Conservation (phyloP, 2,797 vertebrate genomes). For the Tinamus major region DNA sequence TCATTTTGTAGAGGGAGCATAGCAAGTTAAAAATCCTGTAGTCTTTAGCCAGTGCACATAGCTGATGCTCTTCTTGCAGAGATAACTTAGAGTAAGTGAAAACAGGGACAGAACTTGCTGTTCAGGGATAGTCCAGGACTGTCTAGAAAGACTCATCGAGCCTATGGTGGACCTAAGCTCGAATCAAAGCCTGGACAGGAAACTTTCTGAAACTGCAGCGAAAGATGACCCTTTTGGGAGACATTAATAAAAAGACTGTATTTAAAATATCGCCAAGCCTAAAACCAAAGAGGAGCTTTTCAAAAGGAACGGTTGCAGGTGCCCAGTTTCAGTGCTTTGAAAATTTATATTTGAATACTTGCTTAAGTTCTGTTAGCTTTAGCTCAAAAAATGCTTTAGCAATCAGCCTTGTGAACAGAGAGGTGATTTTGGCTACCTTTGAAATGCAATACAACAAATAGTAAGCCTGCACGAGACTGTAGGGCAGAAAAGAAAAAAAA, state of each 20-base stretch:
- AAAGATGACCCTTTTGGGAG: background rate
- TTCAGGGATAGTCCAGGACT: background rate
- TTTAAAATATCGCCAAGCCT: background rate
- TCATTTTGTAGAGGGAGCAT: background rate
- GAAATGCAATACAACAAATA: slow-evolving; percentile 4
- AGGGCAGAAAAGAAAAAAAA: background rate
- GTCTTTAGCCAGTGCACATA: background rate
- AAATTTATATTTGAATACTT: background rate
- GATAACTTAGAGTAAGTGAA: background rate
- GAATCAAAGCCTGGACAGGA: background rate
- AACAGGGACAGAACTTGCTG: background rate
- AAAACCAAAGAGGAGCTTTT: background rate
- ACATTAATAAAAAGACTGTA: background rate
- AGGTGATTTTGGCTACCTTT: slow-evolving; percentile 24
- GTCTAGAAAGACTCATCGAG: background rate
- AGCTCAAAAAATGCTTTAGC: background rate
- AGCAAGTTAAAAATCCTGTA: background rate
- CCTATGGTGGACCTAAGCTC: background rate
- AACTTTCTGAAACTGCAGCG: background rate
- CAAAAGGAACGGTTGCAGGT: background rate
- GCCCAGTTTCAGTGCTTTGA: background rate
- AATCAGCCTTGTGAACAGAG: background rate
- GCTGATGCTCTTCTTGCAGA: background rate
- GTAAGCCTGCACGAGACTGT: background rate
- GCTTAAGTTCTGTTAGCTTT: background rate